Evolutionary conservation across 2,888 invertebrate species (phyloP).

Genomic region (Drosophila imparisetae): DNA sequence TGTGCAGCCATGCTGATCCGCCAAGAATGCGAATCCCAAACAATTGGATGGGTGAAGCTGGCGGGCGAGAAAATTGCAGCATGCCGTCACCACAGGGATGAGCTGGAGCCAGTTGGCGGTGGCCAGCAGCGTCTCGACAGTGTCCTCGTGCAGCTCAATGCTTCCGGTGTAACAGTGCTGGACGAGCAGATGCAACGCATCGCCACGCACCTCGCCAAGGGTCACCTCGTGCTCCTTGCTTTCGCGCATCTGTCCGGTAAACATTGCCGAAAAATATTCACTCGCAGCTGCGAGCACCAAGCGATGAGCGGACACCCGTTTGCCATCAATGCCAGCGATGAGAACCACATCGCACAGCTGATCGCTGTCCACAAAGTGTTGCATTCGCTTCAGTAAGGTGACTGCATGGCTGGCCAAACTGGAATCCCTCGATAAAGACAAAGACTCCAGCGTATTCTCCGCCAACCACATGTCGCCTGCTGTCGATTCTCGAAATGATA

Average conservation of each 20-base stretch:
- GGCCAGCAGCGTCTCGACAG: constrained; percentile 93
- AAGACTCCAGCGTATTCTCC: constrained; percentile 83
- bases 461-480: constrained; percentile 82
- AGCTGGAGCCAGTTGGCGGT: constrained; percentile 95
- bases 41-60: constrained; percentile 94
- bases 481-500: constrained; percentile 80
- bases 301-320: constrained; percentile 92
- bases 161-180: no score
- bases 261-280: constrained; percentile 92
- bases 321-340: constrained; percentile 85
- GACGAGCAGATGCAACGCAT: no score
- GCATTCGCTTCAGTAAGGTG: constrained; percentile 87
- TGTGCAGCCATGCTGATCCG: no score
- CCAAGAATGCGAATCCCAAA: constrained; percentile 95
- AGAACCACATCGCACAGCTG: no score
- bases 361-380: no score
- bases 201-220: constrained; percentile 88
- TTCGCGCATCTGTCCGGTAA: constrained; percentile 85
- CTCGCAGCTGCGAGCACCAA: constrained; percentile 95
- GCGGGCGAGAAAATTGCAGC: constrained; percentile 94
- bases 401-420: constrained; percentile 92
- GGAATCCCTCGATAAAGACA: constrained; percentile 88
- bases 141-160: constrained; percentile 90
- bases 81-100: constrained; percentile 93
- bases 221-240: constrained; percentile 93